These are phyloP conservation scores for Eristalinus sepulchralis DNA, from an alignment of 2,888 invertebrate species.

Conservation along the genomic window DNA sequence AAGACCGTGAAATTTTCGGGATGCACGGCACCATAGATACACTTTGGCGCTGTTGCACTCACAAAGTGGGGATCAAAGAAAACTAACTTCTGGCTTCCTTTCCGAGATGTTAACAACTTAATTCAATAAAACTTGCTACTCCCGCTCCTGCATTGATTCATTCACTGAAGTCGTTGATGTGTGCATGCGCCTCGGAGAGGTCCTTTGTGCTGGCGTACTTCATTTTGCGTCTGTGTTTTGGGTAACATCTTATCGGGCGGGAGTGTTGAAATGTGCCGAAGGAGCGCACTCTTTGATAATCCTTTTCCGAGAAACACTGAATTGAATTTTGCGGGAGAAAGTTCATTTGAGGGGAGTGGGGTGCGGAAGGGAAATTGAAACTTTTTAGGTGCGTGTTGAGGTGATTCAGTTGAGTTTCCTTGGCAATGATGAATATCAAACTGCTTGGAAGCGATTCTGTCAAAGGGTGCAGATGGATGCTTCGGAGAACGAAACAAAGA, in stretches of 20 bases:
- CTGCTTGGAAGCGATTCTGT: not conserved
- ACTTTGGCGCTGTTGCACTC: constrained; percentile 13
- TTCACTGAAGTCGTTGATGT: constrained; percentile 59
- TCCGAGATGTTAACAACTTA: constrained; percentile 56
- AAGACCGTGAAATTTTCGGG: constrained; percentile 42
- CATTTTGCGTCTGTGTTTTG: not conserved
- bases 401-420: constrained; percentile 33
- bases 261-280: not conserved
- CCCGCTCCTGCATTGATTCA: constrained; percentile 41
- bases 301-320: constrained; percentile 2
- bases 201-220: constrained; percentile 6
- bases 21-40: constrained; percentile 29
- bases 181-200: constrained; percentile 11
- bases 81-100: constrained; percentile 46
- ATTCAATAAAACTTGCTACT: constrained; percentile 59
- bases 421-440: not conserved
- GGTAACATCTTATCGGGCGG: constrained; percentile 27
- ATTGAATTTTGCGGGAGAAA: constrained; percentile 33
- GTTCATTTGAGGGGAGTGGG: constrained; percentile 8
- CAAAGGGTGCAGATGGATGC: not conserved
- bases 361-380: not conserved
- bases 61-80: constrained; percentile 51
- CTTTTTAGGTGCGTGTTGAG: not conserved
- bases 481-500: not conserved
- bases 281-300: constrained; percentile 14